Evolutionary conservation across 2,797 vertebrate species (phyloP).

Genomic region (Triplophysa bombifrons): DNA sequence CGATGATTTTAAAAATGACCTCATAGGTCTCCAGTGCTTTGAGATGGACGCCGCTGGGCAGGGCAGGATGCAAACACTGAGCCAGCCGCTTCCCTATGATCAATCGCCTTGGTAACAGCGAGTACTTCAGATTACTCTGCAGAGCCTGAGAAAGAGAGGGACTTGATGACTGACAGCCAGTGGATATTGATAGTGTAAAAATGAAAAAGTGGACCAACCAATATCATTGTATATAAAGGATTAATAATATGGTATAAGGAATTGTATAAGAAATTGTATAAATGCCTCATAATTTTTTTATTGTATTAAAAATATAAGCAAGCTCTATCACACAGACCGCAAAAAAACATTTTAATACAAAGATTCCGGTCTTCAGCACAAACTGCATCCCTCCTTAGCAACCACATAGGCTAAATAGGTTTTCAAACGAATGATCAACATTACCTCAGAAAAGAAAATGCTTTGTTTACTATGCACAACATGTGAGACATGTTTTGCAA

Average conservation of each 20-base stretch:
- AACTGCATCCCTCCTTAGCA: background rate
- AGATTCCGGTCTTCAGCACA: background rate
- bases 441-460: slow-evolving; percentile 4
- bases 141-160: slow-evolving; percentile 80
- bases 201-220: background rate
- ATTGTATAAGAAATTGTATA: background rate
- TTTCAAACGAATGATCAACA: slow-evolving; percentile 9
- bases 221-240: background rate
- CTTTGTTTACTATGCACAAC: slow-evolving; percentile 9
- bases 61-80: slow-evolving; percentile 94
- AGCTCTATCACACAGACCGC: no score
- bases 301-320: no score
- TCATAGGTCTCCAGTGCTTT: slow-evolving; percentile 99
- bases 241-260: background rate
- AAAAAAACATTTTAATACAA: background rate
- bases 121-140: slow-evolving; percentile 96
- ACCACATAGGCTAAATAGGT: slow-evolving; percentile 22
- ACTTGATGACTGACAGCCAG: background rate
- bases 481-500: slow-evolving; percentile 15
- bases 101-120: slow-evolving; percentile 87
- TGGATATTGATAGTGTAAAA: background rate
- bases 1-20: slow-evolving; percentile 98
- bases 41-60: slow-evolving; percentile 95
- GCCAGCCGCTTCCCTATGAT: slow-evolving; percentile 95
- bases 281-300: no score